Evolutionary conservation across 2,113 vertebrate genomes (phyloP).

Genomic region (Eptesicus fuscus): DNA sequence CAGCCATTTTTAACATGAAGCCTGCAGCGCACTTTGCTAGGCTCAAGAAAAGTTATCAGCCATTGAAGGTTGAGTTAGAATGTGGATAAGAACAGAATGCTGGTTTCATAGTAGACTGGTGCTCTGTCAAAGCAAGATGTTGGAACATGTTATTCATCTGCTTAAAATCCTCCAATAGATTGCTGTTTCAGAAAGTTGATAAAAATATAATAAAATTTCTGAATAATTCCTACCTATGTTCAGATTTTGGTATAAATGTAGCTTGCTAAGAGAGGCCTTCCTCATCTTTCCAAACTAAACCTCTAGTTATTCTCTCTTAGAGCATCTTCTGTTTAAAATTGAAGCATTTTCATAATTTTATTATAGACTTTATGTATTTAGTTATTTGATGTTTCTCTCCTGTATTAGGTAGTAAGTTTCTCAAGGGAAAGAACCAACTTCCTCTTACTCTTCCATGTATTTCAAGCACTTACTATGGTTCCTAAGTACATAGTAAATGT

Average conservation of each 20-base stretch:
- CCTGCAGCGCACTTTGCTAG: background rate
- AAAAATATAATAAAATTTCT: background rate
- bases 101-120: background rate
- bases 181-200: background rate
- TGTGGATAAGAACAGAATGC: background rate
- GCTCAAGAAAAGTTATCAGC: background rate
- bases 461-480: background rate
- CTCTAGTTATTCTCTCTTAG: background rate
- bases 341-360: background rate
- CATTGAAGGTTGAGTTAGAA: background rate
- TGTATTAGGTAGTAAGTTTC: background rate
- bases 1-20: background rate
- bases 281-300: background rate
- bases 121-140: background rate
- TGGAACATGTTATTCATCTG: background rate
- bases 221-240: background rate
- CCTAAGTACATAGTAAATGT: background rate
- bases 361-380: background rate
- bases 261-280: background rate
- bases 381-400: background rate
- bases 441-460: background rate
- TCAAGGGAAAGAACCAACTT: background rate
- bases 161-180: background rate
- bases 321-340: background rate
- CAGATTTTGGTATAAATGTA: slow-evolving; percentile 24